Conservation (phyloP, 2,888 invertebrate species). For the Drosophila falleni region DNA sequence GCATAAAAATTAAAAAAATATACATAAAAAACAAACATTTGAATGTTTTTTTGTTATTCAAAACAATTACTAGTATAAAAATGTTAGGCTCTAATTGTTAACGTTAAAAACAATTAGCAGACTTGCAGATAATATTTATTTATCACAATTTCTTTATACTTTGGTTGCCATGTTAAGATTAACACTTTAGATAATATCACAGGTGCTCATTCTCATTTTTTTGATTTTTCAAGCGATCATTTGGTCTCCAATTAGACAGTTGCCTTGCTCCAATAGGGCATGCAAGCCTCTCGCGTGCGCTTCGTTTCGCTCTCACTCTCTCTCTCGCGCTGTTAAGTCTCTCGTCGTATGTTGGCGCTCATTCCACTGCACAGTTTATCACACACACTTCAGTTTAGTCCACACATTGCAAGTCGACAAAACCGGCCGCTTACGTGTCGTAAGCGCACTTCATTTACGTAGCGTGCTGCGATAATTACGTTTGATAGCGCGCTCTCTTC, state of each 20-base stretch:
- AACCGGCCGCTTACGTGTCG: conserved; percentile 69
- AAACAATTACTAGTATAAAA: neutral
- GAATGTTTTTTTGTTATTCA: neutral
- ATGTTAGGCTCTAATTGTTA: conserved; percentile 37
- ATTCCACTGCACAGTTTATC: conserved; percentile 23
- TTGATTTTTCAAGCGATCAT: conserved; percentile 4
- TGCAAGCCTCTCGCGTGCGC: conserved; percentile 1
- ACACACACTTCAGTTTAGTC: neutral
- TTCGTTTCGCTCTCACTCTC: no score
- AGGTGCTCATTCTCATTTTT: neutral
- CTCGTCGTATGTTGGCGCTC: neutral
- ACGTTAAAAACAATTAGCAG: neutral
- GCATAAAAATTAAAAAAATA: neutral
- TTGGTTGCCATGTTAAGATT: conserved; percentile 35
- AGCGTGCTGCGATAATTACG: conserved; percentile 57
- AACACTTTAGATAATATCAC: conserved; percentile 46
- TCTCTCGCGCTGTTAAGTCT: neutral
- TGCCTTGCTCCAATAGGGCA: conserved; percentile 47
- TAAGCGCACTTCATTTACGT: conserved; percentile 63
- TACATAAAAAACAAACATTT: neutral
- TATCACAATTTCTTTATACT: conserved; percentile 22
- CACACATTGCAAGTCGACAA: conserved; percentile 31
- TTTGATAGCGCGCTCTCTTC: conserved; percentile 41
- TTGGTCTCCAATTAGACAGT: conserved; percentile 27
- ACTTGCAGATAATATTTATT: conserved; percentile 27